Conservation (phyloP, 2,113 vertebrate species). For the Acrocephalus arundinaceus region DNA sequence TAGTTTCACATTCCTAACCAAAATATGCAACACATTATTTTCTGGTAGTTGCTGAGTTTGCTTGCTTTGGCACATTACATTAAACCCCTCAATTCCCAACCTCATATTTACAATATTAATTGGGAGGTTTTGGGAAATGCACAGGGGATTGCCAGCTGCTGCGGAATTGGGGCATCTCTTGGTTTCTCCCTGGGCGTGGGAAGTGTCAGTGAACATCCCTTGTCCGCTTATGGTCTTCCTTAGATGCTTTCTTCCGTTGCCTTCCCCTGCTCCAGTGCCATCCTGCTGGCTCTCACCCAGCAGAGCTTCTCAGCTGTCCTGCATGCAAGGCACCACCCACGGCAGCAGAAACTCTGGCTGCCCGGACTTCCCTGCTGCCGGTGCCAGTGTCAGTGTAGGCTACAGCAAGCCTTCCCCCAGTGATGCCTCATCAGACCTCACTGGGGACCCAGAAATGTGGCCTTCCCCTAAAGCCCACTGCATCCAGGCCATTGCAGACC, state of each 20-base stretch:
- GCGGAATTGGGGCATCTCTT: not conserved
- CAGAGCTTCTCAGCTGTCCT: not conserved
- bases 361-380: not conserved
- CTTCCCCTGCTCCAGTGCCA: not conserved
- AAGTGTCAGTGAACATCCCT: not conserved
- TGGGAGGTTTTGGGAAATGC: not conserved
- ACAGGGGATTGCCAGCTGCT: not conserved
- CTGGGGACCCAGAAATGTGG: not conserved
- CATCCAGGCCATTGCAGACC: rapidly evolving
- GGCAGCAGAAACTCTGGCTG: not conserved
- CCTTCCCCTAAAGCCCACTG: not conserved
- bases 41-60: not conserved
- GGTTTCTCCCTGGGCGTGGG: rapidly evolving
- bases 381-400: not conserved
- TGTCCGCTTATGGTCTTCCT: not conserved
- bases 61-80: not conserved
- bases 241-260: not conserved
- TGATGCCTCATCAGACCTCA: rapidly evolving
- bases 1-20: not conserved
- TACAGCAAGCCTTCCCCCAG: not conserved
- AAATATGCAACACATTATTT: not conserved
- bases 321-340: rapidly evolving
- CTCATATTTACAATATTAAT: not conserved
- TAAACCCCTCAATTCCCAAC: not conserved
- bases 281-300: not conserved